phyloP scores from a whole-genome alignment of 2,113 vertebrate genomes.

The Prionailurus bengalensis region DNA sequence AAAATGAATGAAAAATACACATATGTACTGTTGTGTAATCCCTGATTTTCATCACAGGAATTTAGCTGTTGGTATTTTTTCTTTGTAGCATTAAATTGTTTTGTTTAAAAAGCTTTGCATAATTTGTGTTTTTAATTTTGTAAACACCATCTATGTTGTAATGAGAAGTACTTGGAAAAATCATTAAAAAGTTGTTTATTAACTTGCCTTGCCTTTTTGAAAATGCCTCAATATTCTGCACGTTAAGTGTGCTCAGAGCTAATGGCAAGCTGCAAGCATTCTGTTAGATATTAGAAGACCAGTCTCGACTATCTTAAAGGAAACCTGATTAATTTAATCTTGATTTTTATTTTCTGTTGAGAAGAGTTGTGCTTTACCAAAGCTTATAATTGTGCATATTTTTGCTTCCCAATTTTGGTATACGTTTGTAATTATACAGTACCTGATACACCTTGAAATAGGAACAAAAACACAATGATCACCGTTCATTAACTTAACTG shows the following conservation, averaged over 20 bases:
- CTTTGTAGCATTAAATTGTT: not conserved
- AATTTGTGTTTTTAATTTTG: constrained; percentile 72
- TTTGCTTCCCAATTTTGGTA: not conserved
- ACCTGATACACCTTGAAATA: not conserved
- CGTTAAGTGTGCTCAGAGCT: not conserved
- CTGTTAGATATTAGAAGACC: not conserved
- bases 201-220: constrained; percentile 1
- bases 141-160: not conserved
- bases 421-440: not conserved
- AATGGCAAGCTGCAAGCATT: not conserved
- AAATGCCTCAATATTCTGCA: not conserved
- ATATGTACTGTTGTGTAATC: not conserved
- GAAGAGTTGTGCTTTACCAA: not conserved
- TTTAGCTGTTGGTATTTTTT: not conserved
- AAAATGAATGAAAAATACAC: not conserved
- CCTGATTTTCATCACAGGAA: constrained; percentile 13
- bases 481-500: not conserved
- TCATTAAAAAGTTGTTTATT: constrained; percentile 56
- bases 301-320: not conserved
- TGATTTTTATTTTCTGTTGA: not conserved
- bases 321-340: not conserved
- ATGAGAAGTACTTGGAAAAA: constrained; percentile 37
- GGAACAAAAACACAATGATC: not conserved
- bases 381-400: not conserved
- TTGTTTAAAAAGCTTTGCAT: not conserved